Evolutionary conservation across 2,888 invertebrate species (phyloP).

Genomic region (Apotomis capreana): DNA sequence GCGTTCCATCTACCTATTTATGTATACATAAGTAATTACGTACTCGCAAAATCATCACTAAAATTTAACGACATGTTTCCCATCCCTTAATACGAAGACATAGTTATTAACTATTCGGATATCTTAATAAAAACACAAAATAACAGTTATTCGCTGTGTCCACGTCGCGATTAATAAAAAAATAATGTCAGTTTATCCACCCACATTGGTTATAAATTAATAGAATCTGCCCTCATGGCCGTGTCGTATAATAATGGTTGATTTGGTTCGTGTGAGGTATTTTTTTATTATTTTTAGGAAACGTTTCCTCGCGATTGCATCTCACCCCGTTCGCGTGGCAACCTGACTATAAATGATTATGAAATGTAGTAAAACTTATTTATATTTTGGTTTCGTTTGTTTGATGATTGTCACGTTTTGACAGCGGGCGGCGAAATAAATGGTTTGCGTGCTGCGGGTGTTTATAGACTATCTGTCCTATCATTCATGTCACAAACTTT

Average conservation of each 20-base stretch:
- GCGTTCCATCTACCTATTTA: no score
- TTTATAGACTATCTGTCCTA: background rate
- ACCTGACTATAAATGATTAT: constrained; percentile 35
- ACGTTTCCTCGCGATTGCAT: constrained; percentile 65
- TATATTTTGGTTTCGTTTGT: constrained; percentile 9
- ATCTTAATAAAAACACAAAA: constrained; percentile 73
- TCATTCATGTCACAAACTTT: no score
- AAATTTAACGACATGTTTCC: constrained; percentile 2
- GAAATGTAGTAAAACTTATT: constrained; percentile 13
- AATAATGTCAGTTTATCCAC: constrained; percentile 81
- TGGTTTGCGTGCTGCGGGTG: background rate
- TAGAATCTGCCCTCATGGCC: constrained; percentile 79
- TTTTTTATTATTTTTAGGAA: constrained; percentile 75
- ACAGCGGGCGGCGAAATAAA: background rate
- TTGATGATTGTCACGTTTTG: constrained; percentile 13
- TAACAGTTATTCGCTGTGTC: constrained; percentile 66
- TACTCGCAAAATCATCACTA: background rate
- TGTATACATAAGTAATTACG: no score
- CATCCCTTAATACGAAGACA: constrained; percentile 4
- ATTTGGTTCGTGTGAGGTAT: constrained; percentile 81
- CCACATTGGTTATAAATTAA: constrained; percentile 83
- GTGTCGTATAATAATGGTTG: constrained; percentile 79
- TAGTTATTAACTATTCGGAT: constrained; percentile 52
- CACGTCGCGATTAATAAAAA: constrained; percentile 68
- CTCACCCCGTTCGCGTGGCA: constrained; percentile 57